Evolutionary conservation across 2,888 invertebrate genomes (phyloP), one percentile per base, ranked within the genome.

Genomic region (Cylindroiulus punctatus): DNA sequence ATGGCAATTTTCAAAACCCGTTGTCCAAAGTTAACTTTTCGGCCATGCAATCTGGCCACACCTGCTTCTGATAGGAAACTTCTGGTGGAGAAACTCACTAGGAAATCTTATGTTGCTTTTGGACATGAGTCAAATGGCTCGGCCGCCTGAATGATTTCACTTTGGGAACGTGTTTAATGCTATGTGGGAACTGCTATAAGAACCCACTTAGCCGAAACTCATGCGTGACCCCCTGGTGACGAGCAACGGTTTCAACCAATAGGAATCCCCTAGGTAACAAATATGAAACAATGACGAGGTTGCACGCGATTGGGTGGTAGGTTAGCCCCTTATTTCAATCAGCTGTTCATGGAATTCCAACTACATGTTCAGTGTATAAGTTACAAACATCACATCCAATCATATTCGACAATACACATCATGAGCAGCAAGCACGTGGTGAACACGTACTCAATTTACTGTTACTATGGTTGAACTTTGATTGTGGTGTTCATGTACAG

Each of bases 101-200:
- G 44, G 52, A 17, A 17, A 17, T 57, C 22, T 22, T 26, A 26
- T n/a, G 65, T n/a, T 65, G 65, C 12, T 65, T 65, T 65, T 65
- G 65, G 65, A 65, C 26, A 65, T 65, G 65, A 65, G 26, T 65
- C 65, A 57, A 65, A 26, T 65, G 65, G 12, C 12, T 65, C 65
- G n/a, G 8, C 26, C 65, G 26, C 26, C 26, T 65, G 65, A 65
- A 65, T 26, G 65, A 65, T 65, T 65, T 65, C 65, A 65, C 65
- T 65, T 26, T 65, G 26, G 8, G 26, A 22, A 65, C 26, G 65
- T n/a, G 65, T 65, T 65, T 65, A 26, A 65, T 26, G 14, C 17
- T 47, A 40, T 65, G 65, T 65, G 65, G 57, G n/a, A n/a, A 22
- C 47, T 22, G 19, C n/a, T n/a, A 3, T 19, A 65, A 65, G n/a